Conservation (phyloP, 2,113 vertebrate species). For the Lophochroa leadbeateri region DNA sequence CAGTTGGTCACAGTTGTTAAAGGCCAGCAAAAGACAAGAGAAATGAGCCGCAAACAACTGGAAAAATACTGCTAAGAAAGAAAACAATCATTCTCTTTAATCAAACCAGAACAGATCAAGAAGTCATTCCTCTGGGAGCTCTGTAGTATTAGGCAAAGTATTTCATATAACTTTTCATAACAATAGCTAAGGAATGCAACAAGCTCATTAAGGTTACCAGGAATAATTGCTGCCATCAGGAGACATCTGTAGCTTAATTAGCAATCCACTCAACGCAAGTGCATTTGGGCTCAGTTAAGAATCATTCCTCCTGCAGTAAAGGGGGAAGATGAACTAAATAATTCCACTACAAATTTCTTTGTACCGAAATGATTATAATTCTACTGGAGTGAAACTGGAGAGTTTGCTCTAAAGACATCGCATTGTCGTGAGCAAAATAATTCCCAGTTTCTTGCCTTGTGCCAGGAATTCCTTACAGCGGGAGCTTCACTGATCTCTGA, state of each 20-base stretch:
- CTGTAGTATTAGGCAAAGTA: not conserved
- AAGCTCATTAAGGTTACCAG: constrained; percentile 40
- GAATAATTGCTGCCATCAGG: constrained; percentile 40
- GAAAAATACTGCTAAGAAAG: not conserved
- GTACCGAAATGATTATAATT: not conserved
- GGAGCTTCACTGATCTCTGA: not conserved
- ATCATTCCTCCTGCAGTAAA: not conserved
- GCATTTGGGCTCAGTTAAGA: not conserved
- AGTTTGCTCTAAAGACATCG: not conserved
- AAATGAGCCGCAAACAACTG: not conserved
- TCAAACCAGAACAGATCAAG: constrained; percentile 3
- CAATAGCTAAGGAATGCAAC: constrained; percentile 11
- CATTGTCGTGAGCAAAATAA: not conserved
- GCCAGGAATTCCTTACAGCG: not conserved
- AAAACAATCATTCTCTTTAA: constrained; percentile 4
- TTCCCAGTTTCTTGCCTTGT: not conserved
- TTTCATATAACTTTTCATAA: not conserved
- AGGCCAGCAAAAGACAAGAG: not conserved
- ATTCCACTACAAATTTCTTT: not conserved
- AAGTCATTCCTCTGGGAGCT: not conserved
- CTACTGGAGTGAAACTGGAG: not conserved
- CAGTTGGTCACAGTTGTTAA: not conserved
- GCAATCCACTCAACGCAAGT: not conserved
- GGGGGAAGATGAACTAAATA: not conserved
- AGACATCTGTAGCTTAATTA: constrained; percentile 10